phyloP scores from a whole-genome alignment of 2,888 invertebrate genomes.

The Pocota personata region DNA sequence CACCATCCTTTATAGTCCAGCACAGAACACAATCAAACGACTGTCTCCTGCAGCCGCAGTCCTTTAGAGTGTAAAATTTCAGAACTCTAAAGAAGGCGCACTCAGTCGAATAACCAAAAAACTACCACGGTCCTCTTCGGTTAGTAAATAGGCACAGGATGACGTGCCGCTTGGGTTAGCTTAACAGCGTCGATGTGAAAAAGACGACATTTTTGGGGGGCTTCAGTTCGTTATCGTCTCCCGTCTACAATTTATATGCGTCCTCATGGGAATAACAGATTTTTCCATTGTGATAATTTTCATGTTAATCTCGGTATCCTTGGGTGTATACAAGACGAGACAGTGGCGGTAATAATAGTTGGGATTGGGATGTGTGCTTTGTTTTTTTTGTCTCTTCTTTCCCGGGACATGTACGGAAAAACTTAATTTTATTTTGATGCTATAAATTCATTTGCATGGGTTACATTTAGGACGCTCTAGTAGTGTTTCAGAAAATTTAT shows the following conservation, averaged over 20 bases:
- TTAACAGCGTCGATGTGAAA: constrained; percentile 15
- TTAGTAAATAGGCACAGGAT: constrained; percentile 28
- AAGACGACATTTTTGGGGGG: constrained; percentile 16
- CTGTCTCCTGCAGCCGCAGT: constrained; percentile 33
- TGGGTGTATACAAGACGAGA: constrained; percentile 7
- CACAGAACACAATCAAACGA: not conserved
- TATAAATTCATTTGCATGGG: constrained; percentile 63
- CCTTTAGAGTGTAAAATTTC: not conserved
- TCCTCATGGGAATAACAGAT: constrained; percentile 65
- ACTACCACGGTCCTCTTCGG: not conserved
- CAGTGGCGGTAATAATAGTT: constrained; percentile 39
- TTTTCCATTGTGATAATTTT: constrained; percentile 70
- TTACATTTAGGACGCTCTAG: constrained; percentile 20
- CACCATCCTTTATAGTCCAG: not conserved
- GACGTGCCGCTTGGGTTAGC: not conserved
- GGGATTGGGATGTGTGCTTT: constrained; percentile 17
- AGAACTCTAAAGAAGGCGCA: constrained; percentile 3
- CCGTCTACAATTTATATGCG: constrained; percentile 47
- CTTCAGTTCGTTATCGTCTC: constrained; percentile 37
- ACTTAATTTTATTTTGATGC: constrained; percentile 62
- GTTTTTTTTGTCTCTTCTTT: not conserved
- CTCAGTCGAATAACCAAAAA: constrained; percentile 17
- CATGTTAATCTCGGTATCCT: constrained; percentile 70
- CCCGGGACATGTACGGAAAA: constrained; percentile 2
- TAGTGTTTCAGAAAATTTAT: constrained; percentile 37